phyloP scores from a whole-genome alignment of 2,888 invertebrate genomes.

The Drosophila demipolita region DNA sequence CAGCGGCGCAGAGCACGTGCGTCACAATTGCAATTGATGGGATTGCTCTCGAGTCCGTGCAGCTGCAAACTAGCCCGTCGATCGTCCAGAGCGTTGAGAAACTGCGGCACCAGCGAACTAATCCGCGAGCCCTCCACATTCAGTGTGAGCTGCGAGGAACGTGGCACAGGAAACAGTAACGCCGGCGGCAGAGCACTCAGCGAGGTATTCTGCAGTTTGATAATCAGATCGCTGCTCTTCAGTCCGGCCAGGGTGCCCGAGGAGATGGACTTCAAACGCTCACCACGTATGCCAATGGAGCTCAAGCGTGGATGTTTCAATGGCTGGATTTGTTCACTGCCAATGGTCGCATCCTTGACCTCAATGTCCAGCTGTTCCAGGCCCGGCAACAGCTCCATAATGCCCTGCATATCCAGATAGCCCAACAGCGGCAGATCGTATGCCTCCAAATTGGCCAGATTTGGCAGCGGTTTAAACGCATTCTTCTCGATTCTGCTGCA shows the following conservation, averaged over 20 bases:
- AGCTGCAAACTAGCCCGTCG: constrained; percentile 91
- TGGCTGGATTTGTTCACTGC: constrained; percentile 92
- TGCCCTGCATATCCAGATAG: constrained; percentile 93
- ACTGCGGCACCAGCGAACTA: constrained; percentile 90
- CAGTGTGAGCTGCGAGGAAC: constrained; percentile 92
- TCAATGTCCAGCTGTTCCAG: constrained; percentile 93
- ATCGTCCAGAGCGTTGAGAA: constrained; percentile 93
- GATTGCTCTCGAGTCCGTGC: constrained; percentile 91
- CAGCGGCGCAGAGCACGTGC: constrained; percentile 92
- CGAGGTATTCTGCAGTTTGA: constrained; percentile 93
- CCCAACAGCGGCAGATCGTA: constrained; percentile 92
- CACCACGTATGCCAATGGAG: constrained; percentile 91
- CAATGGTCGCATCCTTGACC: constrained; percentile 92
- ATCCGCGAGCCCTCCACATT: constrained; percentile 93
- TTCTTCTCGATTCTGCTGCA: constrained; percentile 93
- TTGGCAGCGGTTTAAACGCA: constrained; percentile 90
- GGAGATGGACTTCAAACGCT: constrained; percentile 90
- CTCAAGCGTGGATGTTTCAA: constrained; percentile 91
- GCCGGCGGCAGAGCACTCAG: constrained; percentile 92
- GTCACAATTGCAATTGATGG: constrained; percentile 94
- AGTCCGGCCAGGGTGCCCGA: constrained; percentile 94
- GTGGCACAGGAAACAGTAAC: constrained; percentile 93
- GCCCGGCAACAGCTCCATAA: constrained; percentile 90
- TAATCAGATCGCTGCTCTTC: constrained; percentile 89
- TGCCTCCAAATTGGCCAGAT: constrained; percentile 89